Conservation (phyloP, 2,797 vertebrate genomes). For the Leucoraja ocellata region DNA sequence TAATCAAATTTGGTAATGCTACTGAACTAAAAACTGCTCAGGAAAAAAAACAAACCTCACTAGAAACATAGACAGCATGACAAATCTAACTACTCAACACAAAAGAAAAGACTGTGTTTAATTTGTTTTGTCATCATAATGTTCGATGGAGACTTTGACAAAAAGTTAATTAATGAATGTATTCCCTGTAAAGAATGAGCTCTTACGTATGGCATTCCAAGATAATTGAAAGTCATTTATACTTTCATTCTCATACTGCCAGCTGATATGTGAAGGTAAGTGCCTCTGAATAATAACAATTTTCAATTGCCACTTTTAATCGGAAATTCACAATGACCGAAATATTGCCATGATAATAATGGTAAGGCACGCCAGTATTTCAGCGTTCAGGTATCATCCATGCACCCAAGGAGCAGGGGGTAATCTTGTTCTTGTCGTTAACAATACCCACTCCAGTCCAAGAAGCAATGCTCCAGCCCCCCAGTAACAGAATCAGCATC, state of each 20-base stretch:
- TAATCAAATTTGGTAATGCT: not conserved
- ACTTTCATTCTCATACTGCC: conserved; percentile 5
- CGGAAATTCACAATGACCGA: not conserved
- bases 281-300: not conserved
- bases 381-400: not conserved
- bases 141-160: conserved; percentile 17
- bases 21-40: conserved; percentile 12
- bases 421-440: not conserved
- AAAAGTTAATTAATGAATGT: conserved; percentile 33
- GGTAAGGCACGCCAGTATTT: not conserved
- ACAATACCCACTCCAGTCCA: not conserved
- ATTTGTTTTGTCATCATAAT: conserved; percentile 31
- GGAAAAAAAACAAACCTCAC: not conserved
- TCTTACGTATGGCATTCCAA: not conserved
- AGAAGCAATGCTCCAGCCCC: not conserved
- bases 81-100: not conserved
- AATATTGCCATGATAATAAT: not conserved
- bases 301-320: not conserved
- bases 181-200: conserved; percentile 20
- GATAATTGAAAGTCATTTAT: conserved; percentile 30
- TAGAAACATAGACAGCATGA: not conserved
- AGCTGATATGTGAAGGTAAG: conserved; percentile 5
- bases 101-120: not conserved
- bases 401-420: not conserved
- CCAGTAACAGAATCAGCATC: not conserved